Base-by-base conservation (phyloP, 2,888 invertebrate genomes). In the Petrophora chlorosata region DNA sequence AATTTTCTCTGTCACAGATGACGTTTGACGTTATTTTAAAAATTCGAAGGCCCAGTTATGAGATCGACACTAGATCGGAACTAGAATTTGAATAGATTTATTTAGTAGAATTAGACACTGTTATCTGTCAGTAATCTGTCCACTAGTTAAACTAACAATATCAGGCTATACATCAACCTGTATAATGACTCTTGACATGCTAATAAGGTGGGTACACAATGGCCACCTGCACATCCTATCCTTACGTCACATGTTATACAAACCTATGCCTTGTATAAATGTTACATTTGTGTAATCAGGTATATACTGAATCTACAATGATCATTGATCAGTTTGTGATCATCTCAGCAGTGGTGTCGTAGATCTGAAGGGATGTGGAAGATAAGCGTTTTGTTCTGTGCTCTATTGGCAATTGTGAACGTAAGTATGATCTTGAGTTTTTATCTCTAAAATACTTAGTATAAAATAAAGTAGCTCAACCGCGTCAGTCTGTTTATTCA, bases 401-500 rank as follows among this genome's bases (percentile, higher is more conserved):
- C 54, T 3, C 16, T 67, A 2, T 40, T 70, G 10, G 55, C 65
- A 17, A 42, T 66, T 51, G 54, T 61, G 35, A 41, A 72, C 38
- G 79, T 79, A 53, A 72, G 79, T 75, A 62, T 8, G n/a, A 3
- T 25, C 8, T 22, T 22, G 3, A n/a, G n/a, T n/a, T n/a, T 22
- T 22, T 7, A 5, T 7, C 1, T 19, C 5, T n/a, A n/a, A n/a
- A n/a, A n/a, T n/a, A n/a, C n/a, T n/a, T n/a, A n/a, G n/a, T n/a
- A n/a, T n/a, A n/a, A n/a, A n/a, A n/a, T n/a, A n/a, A n/a, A n/a
- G n/a, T n/a, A n/a, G n/a, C n/a, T n/a, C n/a, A n/a, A n/a, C n/a
- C n/a, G n/a, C n/a, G n/a, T n/a, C n/a, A n/a, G n/a, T n/a, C n/a
- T n/a, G n/a, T n/a, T n/a, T n/a, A n/a, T n/a, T n/a, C n/a, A n/a